Conservation (phyloP, 1,140 invertebrate genomes). For the Antheraea pernyi region DNA sequence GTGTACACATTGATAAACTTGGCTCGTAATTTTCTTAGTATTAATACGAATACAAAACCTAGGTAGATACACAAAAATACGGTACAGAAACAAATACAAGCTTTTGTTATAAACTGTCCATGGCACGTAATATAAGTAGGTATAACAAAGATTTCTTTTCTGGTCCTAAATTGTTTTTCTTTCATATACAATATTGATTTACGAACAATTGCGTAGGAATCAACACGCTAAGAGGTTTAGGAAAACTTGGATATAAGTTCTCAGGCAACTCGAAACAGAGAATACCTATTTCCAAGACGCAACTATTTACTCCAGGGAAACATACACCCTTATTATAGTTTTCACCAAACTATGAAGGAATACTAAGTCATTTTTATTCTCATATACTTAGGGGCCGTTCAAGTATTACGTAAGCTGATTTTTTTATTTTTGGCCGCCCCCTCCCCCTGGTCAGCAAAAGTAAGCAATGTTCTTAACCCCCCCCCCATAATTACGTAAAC, state of each 20-base stretch:
- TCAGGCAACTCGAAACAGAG: neutral
- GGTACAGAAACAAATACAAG: neutral
- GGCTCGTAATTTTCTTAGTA: neutral
- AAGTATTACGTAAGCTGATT: no score
- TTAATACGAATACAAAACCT: neutral
- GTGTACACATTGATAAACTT: neutral
- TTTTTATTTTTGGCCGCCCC: no score
- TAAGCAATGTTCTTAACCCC: no score
- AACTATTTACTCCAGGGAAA: conserved; percentile 30
- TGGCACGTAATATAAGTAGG: no score
- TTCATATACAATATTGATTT: no score
- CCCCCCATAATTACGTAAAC: no score
- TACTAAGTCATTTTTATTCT: conserved; percentile 24
- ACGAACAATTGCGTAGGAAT: neutral
- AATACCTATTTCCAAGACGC: neutral
- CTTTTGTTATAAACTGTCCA: neutral
- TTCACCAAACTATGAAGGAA: conserved; percentile 26
- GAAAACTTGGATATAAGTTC: neutral
- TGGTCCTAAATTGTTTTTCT: no score
- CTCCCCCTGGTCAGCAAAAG: no score
- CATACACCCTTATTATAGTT: conserved; percentile 37
- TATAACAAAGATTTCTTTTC: no score
- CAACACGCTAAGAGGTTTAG: neutral
- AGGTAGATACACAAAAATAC: neutral
- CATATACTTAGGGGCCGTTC: no score